Conservation (phyloP, 2,888 invertebrate genomes). For the Leptogaster cylindrica region DNA sequence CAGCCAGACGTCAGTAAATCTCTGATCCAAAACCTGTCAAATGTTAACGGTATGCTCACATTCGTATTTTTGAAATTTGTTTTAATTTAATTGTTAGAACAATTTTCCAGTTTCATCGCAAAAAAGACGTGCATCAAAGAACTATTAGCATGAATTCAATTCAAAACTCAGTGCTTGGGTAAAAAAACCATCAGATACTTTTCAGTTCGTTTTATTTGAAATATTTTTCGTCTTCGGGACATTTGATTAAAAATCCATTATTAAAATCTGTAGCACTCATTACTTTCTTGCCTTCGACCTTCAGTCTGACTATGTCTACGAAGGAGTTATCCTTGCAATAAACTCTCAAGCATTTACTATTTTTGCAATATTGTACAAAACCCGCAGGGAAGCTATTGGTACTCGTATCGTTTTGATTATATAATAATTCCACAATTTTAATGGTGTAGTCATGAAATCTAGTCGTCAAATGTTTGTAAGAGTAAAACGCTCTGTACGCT, state of each 20-base stretch:
- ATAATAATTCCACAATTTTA: constrained; percentile 67
- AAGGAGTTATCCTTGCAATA: constrained; percentile 71
- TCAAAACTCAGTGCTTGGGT: no score
- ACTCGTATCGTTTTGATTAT: neutral
- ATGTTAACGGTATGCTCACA: no score
- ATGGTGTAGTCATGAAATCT: constrained; percentile 68
- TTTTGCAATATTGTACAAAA: constrained; percentile 67
- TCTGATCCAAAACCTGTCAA: no score
- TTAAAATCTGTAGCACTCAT: constrained; percentile 83
- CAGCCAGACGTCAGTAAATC: no score
- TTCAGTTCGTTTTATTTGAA: constrained; percentile 26
- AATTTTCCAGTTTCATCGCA: no score
- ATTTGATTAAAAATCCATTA: constrained; percentile 81
- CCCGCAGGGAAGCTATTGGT: constrained; percentile 62
- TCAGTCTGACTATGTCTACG: constrained; percentile 70
- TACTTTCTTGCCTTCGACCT: constrained; percentile 71
- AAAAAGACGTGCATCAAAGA: no score
- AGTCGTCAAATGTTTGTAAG: constrained; percentile 69
- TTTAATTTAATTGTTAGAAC: no score
- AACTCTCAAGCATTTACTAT: constrained; percentile 67
- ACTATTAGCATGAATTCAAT: no score
- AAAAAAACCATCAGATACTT: no score
- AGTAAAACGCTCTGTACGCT: constrained; percentile 72
- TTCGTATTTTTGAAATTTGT: no score
- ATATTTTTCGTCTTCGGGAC: constrained; percentile 57